These are phyloP conservation scores for Apotomis capreana DNA, from an alignment of 2,888 invertebrate genomes.

Conservation along the genomic window DNA sequence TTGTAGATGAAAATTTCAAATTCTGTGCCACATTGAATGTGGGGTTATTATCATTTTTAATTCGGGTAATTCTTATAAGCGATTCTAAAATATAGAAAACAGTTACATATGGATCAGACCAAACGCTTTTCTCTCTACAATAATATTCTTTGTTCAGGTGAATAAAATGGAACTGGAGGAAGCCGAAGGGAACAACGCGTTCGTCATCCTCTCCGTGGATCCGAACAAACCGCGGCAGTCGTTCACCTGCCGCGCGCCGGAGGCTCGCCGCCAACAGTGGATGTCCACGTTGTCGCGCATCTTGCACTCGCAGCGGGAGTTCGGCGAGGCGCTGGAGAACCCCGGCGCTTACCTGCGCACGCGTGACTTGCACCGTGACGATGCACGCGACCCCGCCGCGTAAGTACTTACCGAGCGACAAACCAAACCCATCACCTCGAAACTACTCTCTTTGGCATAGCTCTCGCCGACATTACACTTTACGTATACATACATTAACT, in stretches of 20 bases:
- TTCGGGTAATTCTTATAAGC: too few species aligned
- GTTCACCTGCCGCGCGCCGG: slow-evolving; percentile 91
- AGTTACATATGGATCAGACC: too few species aligned
- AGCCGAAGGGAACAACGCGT: slow-evolving; percentile 64
- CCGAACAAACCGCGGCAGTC: slow-evolving; percentile 89
- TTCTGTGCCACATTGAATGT: too few species aligned
- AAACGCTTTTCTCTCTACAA: too few species aligned
- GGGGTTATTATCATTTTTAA: too few species aligned
- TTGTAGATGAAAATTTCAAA: too few species aligned
- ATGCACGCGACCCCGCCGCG: slow-evolving; percentile 64
- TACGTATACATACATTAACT: neutral
- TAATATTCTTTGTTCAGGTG: slow-evolving; percentile 84
- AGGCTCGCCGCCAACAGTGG: slow-evolving; percentile 92
- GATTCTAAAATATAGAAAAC: too few species aligned
- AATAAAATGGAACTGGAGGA: slow-evolving; percentile 96
- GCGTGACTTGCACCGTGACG: slow-evolving; percentile 65
- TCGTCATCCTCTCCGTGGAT: slow-evolving; percentile 88
- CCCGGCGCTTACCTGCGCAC: slow-evolving; percentile 86
- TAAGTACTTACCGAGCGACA: slow-evolving; percentile 58
- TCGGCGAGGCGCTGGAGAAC: slow-evolving; percentile 97
- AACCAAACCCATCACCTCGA: slow-evolving; percentile 14
- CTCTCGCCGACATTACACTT: slow-evolving; percentile 1
- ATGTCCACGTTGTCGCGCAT: slow-evolving; percentile 91
- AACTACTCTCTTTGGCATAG: neutral
- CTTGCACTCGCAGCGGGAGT: slow-evolving; percentile 96